These are phyloP conservation scores for Chymomyza caudatula DNA, from an alignment of 2,888 invertebrate genomes.

Conservation along the genomic window DNA sequence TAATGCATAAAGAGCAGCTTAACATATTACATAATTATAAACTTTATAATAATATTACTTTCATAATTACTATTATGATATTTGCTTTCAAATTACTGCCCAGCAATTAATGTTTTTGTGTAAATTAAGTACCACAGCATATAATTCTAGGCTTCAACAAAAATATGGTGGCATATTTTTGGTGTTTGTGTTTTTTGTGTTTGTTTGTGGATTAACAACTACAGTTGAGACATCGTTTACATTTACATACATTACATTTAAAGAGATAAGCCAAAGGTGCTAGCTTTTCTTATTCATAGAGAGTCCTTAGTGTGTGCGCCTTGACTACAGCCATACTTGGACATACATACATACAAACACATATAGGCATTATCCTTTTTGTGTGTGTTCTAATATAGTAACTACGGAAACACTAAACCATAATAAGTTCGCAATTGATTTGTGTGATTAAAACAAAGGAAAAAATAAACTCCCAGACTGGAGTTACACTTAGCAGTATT, in stretches of 20 bases:
- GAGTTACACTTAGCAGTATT: conserved; percentile 23
- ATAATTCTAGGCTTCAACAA: conserved; percentile 45
- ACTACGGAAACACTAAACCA: conserved; percentile 61
- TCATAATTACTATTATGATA: neutral
- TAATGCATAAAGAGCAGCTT: neutral
- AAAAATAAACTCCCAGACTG: conserved; percentile 13
- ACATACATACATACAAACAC: conserved; percentile 22
- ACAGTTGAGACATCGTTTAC: conserved; percentile 44
- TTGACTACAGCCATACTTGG: conserved; percentile 9
- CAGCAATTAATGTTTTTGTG: conserved; percentile 17
- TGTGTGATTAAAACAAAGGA: conserved; percentile 28
- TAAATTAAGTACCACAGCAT: conserved; percentile 62
- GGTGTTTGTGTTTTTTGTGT: conserved; percentile 19
- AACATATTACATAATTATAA: neutral
- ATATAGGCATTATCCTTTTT: neutral
- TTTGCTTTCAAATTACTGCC: neutral
- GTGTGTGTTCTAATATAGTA: conserved; percentile 32
- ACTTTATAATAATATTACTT: neutral
- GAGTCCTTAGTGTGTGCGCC: conserved; percentile 30
- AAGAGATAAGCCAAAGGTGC: conserved; percentile 40
- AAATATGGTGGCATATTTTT: conserved; percentile 48
- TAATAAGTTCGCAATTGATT: conserved; percentile 36
- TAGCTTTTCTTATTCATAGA: conserved; percentile 18
- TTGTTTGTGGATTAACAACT: conserved; percentile 16
- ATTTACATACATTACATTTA: conserved; percentile 55